A percentile compares a stretch with the other conserved stretches of the same genome.
Conservation (phyloP, 2,888 invertebrate genomes). For the Hypselothyrea guttata region DNA sequence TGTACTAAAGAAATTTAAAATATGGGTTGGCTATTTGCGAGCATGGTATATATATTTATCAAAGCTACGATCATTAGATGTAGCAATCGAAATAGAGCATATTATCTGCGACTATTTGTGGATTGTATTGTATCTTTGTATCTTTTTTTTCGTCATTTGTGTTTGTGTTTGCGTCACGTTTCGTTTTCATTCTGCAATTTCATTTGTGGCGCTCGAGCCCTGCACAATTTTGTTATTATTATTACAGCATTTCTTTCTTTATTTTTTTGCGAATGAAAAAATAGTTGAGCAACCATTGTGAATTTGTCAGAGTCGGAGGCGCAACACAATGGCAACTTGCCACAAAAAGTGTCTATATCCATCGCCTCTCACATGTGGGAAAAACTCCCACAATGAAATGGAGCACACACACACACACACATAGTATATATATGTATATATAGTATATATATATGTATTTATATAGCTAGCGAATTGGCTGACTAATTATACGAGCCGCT, state of each 20-base stretch:
- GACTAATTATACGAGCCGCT: slow-evolving; percentile 45
- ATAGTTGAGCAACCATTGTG: slow-evolving; percentile 60
- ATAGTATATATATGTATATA: too few species aligned
- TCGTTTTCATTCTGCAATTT: slow-evolving; percentile 66
- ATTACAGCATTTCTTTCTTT: slow-evolving; percentile 74
- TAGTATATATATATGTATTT: too few species aligned
- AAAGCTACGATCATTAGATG: too few species aligned
- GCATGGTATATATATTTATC: too few species aligned
- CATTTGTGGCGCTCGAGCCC: slow-evolving; percentile 37
- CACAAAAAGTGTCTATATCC: slow-evolving; percentile 18
- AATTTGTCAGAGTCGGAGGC: slow-evolving; percentile 16
- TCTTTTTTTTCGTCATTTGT: slow-evolving; percentile 24
- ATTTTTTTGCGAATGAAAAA: slow-evolving; percentile 40
- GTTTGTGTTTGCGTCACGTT: slow-evolving; percentile 66
- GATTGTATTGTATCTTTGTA: slow-evolving; percentile 7
- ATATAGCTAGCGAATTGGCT: slow-evolving; percentile 29
- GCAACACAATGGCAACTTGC: slow-evolving; percentile 48
- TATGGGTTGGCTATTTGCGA: too few species aligned
- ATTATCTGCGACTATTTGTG: slow-evolving; percentile 7
- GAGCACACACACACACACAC: slow-evolving; percentile 38
- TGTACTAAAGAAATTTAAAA: too few species aligned
- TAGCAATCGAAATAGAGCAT: slow-evolving; percentile 19
- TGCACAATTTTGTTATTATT: slow-evolving; percentile 65
- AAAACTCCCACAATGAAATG: slow-evolving; percentile 65
- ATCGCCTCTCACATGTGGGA: slow-evolving; percentile 49